Percentiles rank a stretch among this genome's conserved stretches.
Conservation (phyloP, 2,888 invertebrate genomes). For the Xestia c-nigrum region DNA sequence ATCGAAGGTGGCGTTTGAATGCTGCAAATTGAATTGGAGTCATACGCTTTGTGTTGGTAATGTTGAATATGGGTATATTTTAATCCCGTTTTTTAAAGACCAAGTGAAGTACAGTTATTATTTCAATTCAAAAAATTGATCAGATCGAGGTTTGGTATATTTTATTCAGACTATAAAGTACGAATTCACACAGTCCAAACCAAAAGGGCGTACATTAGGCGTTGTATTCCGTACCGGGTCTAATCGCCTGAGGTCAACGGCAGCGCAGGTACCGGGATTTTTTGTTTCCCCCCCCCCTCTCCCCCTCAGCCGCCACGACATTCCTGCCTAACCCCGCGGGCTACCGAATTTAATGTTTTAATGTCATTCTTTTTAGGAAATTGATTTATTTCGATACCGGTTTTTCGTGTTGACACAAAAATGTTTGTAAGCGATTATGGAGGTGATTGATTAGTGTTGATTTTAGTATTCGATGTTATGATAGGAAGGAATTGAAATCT, state of each 20-base stretch:
- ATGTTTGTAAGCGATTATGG: slow-evolving; percentile 32
- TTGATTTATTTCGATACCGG: slow-evolving; percentile 59
- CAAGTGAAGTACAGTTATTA: neutral
- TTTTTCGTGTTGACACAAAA: slow-evolving; percentile 29
- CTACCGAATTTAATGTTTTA: slow-evolving; percentile 86
- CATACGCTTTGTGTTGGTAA: slow-evolving; percentile 7
- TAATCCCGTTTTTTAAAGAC: neutral
- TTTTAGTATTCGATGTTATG: slow-evolving; percentile 23
- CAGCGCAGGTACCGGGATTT: slow-evolving; percentile 87
- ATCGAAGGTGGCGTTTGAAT: slow-evolving; percentile 11
- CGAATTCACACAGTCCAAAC: slow-evolving; percentile 25
- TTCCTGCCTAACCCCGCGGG: slow-evolving; percentile 73
- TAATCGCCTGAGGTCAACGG: slow-evolving; percentile 87
- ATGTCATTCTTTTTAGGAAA: slow-evolving; percentile 74
- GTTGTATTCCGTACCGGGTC: slow-evolving; percentile 77
- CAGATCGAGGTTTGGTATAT: neutral
- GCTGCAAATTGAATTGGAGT: slow-evolving; percentile 34
- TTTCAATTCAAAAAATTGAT: neutral
- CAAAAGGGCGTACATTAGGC: slow-evolving; percentile 68
- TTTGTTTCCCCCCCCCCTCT: slow-evolving; percentile 77
- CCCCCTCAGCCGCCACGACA: slow-evolving; percentile 60
- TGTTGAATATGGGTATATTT: neutral
- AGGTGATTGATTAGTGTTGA: slow-evolving; percentile 50
- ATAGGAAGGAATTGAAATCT: neutral
- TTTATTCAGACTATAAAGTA: slow-evolving; percentile 1